Base-by-base conservation (phyloP, 2,888 invertebrate species). In the Drosophila mimetica region DNA sequence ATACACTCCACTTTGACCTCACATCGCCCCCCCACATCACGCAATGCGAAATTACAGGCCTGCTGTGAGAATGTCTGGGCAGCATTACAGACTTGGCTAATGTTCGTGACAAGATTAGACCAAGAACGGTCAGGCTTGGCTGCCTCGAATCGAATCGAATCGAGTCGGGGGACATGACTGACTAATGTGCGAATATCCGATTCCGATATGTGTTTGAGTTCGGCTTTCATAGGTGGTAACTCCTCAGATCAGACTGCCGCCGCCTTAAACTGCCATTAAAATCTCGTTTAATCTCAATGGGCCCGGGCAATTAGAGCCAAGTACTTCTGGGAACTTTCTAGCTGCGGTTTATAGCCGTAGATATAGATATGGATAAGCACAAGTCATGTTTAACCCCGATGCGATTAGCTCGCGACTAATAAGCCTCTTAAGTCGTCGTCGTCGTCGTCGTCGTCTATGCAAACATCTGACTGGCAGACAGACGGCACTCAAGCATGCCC, bases 31-130 rank as follows among this genome's bases (percentile, higher is more conserved):
- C 11, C 39, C 11, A 6, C 6, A 16, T 14, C 44, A 44, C 44
- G 44, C 44, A 44, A 44, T 25, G 5, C 20, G 3, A 41, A 20
- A 41, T 20, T 20, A 20, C 20, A n/a, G 41, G 20, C 13, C 37
- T 22, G 18, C 2, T 36, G 54, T 22, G 36, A 28, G 63, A 50
- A 30, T 42, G 64, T 42, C 50, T 25, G 25, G 16, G n/a, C 47
- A 66, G 69, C 50, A 59, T 63, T 63, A 11, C 11, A 11, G 54
- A 67, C 55, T 41, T 42, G 44, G 47, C 70, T 51, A 25, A 36
- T 58, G 57, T 76, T 80, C 80, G 86, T 85, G 83, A 80, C 86
- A 79, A 86, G 86, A 80, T 82, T 76, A 69, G 79, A 61, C 82
- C 74, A 85, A 78, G 79, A 65, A 65, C 84, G 54, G 44, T 58